These are phyloP conservation scores for Acanthurus lineatus DNA, from an alignment of 2,797 vertebrate species.

Conservation along the genomic window DNA sequence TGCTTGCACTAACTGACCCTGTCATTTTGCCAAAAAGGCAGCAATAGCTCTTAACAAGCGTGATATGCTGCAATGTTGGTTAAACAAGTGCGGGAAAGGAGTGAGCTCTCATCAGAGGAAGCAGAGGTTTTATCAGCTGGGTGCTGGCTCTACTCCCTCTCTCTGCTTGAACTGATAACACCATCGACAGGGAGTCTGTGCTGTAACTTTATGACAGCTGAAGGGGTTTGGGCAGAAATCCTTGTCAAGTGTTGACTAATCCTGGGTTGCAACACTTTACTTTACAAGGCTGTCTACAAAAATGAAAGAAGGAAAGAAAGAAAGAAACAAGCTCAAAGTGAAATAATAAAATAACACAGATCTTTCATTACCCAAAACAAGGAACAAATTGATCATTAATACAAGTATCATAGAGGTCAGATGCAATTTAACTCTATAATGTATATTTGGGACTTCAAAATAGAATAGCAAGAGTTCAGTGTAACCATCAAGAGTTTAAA, in stretches of 20 bases:
- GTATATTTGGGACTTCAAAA: not conserved
- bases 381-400: not conserved
- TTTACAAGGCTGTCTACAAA: not conserved
- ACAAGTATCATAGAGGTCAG: no score
- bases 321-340: not conserved
- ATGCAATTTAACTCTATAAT: not conserved
- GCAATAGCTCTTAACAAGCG: conserved; percentile 22
- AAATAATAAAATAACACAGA: conserved; percentile 1
- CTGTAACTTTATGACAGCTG: conserved; percentile 23
- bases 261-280: conserved; percentile 12
- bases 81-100: conserved; percentile 35
- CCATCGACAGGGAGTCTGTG: conserved; percentile 10
- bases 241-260: conserved; percentile 19
- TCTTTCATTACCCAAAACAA: not conserved
- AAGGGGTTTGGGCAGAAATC: conserved; percentile 25
- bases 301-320: conserved; percentile 9
- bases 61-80: conserved; percentile 2
- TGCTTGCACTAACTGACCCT: conserved; percentile 45
- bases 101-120: conserved; percentile 41
- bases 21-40: conserved; percentile 39
- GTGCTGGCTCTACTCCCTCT: conserved; percentile 57
- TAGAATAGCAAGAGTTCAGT: not conserved
- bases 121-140: conserved; percentile 69
- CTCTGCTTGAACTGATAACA: conserved; percentile 72
- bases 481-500: not conserved